phyloP scores from a whole-genome alignment of 2,797 vertebrate species.

The Xenentodon cancila region DNA sequence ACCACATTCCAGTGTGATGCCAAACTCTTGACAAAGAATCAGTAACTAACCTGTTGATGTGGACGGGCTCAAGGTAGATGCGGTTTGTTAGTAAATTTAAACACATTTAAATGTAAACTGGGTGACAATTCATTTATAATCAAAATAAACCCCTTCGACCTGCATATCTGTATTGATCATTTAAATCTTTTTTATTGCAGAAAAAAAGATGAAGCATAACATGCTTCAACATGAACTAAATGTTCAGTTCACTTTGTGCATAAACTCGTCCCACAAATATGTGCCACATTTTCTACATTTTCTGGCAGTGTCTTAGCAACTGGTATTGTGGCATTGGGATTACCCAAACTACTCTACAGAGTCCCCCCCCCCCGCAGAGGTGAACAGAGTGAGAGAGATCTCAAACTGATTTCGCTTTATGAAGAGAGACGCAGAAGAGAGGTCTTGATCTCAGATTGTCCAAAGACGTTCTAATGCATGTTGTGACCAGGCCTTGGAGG shows the following conservation, averaged over 20 bases:
- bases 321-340: slow-evolving; percentile 73
- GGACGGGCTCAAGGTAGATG: too few species aligned
- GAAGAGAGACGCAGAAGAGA: slow-evolving; percentile 38
- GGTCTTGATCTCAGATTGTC: slow-evolving; percentile 51
- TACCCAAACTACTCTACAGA: slow-evolving; percentile 67
- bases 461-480: slow-evolving; percentile 30
- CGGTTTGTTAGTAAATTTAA: too few species aligned
- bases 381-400: slow-evolving; percentile 38
- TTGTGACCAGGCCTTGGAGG: slow-evolving; percentile 3
- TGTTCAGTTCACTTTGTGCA: neutral
- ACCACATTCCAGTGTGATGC: neutral
- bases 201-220: too few species aligned
- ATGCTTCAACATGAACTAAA: too few species aligned
- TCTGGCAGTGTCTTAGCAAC: slow-evolving; percentile 76
- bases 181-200: too few species aligned
- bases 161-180: too few species aligned
- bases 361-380: slow-evolving; percentile 34
- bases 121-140: too few species aligned
- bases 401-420: slow-evolving; percentile 35
- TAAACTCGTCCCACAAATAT: slow-evolving; percentile 3
- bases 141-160: too few species aligned
- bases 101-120: too few species aligned
- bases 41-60: too few species aligned
- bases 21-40: neutral
- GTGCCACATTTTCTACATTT: slow-evolving; percentile 70